A percentile compares a stretch with the other conserved stretches of the same genome.
Conservation (phyloP, 2,113 vertebrate genomes). For the Gadus chalcogrammus region DNA sequence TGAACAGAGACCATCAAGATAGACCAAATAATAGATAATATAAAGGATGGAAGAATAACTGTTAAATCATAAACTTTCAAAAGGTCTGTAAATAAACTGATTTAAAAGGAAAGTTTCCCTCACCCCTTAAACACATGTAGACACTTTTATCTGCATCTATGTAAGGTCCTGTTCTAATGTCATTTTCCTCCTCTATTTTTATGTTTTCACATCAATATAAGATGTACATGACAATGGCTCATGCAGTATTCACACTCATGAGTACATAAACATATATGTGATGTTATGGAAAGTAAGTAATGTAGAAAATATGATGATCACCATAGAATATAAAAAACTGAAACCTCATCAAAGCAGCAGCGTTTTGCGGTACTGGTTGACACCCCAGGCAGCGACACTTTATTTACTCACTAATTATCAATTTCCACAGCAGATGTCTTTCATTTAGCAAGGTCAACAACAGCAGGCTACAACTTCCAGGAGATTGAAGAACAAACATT, state of each 20-base stretch:
- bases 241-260: not conserved
- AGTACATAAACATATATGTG: not conserved
- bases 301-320: not conserved
- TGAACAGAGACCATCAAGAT: too few relatives aligned
- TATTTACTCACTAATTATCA: slow-evolving; percentile 8
- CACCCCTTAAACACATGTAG: too few relatives aligned
- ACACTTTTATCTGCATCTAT: too few relatives aligned
- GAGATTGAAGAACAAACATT: slow-evolving; percentile 11
- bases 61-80: too few relatives aligned
- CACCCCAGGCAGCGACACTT: not conserved
- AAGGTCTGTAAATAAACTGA: too few relatives aligned
- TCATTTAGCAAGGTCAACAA: slow-evolving; percentile 13
- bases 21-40: too few relatives aligned
- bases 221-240: not conserved
- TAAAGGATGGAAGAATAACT: too few relatives aligned
- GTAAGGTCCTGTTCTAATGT: too few relatives aligned
- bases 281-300: too few relatives aligned
- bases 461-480: slow-evolving; percentile 1
- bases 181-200: too few relatives aligned
- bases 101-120: too few relatives aligned
- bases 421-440: not conserved
- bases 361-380: not conserved
- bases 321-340: not conserved
- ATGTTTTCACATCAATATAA: too few relatives aligned
- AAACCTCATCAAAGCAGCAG: not conserved